phyloP scores from a whole-genome alignment of 2,797 vertebrate genomes.

The Balearica regulorum region DNA sequence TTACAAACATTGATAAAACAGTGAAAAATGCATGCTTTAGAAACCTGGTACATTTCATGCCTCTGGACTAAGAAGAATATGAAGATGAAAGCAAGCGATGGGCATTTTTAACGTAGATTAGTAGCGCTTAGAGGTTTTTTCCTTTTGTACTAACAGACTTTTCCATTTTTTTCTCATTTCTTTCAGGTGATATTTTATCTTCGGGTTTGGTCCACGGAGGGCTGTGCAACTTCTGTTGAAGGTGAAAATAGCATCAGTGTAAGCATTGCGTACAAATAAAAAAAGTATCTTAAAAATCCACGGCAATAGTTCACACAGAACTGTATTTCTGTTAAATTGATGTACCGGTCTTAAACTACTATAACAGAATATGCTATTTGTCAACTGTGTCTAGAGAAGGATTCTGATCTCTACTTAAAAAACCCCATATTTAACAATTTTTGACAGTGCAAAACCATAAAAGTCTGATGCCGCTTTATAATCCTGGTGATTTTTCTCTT shows the following conservation, averaged over 20 bases:
- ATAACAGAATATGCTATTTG: background rate
- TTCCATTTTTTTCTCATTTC: conserved; percentile 37
- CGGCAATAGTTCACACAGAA: background rate
- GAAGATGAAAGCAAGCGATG: conserved; percentile 45
- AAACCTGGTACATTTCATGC: conserved; percentile 70
- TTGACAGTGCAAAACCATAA: background rate
- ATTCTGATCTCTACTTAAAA: background rate
- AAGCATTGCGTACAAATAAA: background rate
- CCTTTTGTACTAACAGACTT: conserved; percentile 49
- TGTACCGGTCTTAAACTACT: background rate
- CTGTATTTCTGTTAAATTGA: background rate
- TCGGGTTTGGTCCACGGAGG: conserved; percentile 63
- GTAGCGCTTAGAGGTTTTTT: conserved; percentile 58
- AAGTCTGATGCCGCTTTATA: background rate
- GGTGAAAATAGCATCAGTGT: conserved; percentile 8
- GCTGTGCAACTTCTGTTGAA: conserved; percentile 66
- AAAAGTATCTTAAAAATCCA: background rate
- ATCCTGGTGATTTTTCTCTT: background rate
- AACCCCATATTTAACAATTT: background rate
- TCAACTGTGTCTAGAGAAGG: background rate
- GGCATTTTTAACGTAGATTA: background rate
- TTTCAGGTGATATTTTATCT: conserved; percentile 49
- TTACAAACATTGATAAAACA: conserved; percentile 76
- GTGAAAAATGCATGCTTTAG: conserved; percentile 76
- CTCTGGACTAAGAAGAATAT: conserved; percentile 62